Evolutionary conservation across 2,797 vertebrate species (phyloP).

Genomic region (Leptatherina wallacei): DNA sequence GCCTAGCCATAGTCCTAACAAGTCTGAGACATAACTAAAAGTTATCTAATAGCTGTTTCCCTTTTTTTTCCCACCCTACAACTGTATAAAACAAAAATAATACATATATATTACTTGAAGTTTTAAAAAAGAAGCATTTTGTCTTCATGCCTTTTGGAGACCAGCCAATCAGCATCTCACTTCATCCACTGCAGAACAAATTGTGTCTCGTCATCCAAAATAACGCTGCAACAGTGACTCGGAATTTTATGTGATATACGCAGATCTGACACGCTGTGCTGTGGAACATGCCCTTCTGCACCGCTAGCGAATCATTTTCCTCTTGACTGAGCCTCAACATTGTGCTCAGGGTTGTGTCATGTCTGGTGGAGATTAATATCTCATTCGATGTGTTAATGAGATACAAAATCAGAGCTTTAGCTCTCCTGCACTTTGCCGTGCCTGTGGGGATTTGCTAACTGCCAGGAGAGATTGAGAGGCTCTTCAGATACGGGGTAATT

Average conservation of each 20-base stretch:
- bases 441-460: slow-evolving; percentile 60
- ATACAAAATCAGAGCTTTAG: slow-evolving; percentile 67
- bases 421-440: slow-evolving; percentile 56
- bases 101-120: background rate
- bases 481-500: slow-evolving; percentile 65
- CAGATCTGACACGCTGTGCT: slow-evolving; percentile 38
- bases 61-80: background rate
- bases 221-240: slow-evolving; percentile 10
- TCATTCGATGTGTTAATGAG: slow-evolving; percentile 76
- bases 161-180: background rate
- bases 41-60: background rate
- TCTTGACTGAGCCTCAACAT: slow-evolving; percentile 63
- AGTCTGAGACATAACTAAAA: background rate
- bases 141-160: background rate
- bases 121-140: background rate
- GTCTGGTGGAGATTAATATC: slow-evolving; percentile 77
- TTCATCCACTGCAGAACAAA: background rate
- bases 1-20: background rate
- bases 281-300: slow-evolving; percentile 41
- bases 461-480: slow-evolving; percentile 62
- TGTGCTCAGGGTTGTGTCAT: slow-evolving; percentile 54
- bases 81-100: background rate
- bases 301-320: slow-evolving; percentile 61
- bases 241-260: slow-evolving; percentile 13
- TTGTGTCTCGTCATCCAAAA: slow-evolving; percentile 14